Evolutionary conservation across 2,797 vertebrate species (phyloP).

Genomic region (Halcyon chelicuti): DNA sequence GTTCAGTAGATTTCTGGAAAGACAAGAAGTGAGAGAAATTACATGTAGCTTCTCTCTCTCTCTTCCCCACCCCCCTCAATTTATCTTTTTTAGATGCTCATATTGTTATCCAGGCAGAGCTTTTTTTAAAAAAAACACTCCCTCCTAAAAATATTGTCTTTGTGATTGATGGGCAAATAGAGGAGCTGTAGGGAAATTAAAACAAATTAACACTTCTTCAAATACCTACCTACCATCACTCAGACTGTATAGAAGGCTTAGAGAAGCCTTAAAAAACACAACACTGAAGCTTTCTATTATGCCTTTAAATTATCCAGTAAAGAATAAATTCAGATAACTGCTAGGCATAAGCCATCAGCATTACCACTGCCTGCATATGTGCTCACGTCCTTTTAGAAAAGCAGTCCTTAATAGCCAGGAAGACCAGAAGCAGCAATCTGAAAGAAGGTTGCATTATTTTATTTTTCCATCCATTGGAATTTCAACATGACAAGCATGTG

Average conservation of each 20-base stretch:
- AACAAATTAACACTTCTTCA: neutral
- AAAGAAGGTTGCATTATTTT: neutral
- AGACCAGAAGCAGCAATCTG: neutral
- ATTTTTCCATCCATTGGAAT: neutral
- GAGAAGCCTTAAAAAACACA: neutral
- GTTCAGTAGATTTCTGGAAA: neutral
- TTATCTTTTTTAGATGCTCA: neutral
- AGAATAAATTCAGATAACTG: neutral
- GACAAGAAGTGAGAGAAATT: neutral
- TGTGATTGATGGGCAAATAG: neutral
- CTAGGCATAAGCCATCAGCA: neutral
- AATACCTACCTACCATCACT: neutral
- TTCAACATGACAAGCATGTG: neutral
- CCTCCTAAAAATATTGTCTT: neutral
- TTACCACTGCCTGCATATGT: rapidly evolving
- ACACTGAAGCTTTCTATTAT: neutral
- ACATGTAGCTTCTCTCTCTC: neutral
- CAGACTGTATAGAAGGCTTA: neutral
- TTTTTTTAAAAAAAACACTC: rapidly evolving
- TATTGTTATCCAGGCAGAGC: neutral
- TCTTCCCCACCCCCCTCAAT: neutral
- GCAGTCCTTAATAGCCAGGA: neutral
- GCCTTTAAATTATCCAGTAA: neutral
- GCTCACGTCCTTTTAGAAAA: neutral
- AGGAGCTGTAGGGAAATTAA: neutral